A percentile compares a stretch with the other conserved stretches of the same genome.
phyloP scores from a whole-genome alignment of 2,113 vertebrate species.

The Pantherophis guttatus region DNA sequence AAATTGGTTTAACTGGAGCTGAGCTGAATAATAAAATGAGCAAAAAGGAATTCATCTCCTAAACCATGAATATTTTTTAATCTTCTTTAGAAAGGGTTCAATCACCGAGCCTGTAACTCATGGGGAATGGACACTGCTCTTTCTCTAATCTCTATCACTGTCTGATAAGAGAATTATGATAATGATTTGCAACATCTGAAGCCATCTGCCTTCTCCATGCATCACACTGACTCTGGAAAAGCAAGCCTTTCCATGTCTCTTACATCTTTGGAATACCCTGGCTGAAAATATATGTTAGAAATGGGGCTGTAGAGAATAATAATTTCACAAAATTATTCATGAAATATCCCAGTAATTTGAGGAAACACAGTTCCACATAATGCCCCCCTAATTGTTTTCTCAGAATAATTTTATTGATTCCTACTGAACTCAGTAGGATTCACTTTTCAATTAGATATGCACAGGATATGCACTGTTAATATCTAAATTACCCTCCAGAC shows the following conservation, averaged over 20 bases:
- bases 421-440: background rate
- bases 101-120: background rate
- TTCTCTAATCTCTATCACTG: background rate
- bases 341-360: background rate
- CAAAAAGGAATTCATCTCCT: conserved; percentile 57
- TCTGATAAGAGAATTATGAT: background rate
- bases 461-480: background rate
- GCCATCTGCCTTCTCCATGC: background rate
- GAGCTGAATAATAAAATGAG: conserved; percentile 67
- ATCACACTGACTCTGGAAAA: background rate
- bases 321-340: background rate
- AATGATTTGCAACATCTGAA: background rate
- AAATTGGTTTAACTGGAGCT: conserved; percentile 71
- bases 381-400: background rate
- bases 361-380: background rate
- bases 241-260: background rate
- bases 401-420: background rate
- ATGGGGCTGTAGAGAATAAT: background rate
- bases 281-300: background rate
- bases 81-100: conserved; percentile 40
- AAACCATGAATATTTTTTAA: conserved; percentile 44
- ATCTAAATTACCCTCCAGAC: background rate
- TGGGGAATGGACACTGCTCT: background rate
- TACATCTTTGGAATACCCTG: rapidly evolving
- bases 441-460: background rate